Evolutionary conservation across 2,113 vertebrate genomes (phyloP).

Genomic region (Tragulus kanchil): DNA sequence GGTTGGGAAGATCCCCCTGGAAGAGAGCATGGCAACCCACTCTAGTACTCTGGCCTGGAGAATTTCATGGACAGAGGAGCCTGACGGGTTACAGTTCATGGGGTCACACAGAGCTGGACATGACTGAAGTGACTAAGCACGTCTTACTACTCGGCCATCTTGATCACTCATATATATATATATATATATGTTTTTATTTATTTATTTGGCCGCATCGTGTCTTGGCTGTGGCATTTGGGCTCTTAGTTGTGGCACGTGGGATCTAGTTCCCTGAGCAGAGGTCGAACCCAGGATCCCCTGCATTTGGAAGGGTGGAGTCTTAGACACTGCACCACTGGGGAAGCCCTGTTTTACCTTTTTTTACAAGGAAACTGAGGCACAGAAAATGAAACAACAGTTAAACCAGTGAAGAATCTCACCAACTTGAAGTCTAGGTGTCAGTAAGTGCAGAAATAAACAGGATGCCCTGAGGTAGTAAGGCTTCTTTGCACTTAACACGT

Average conservation of each 20-base stretch:
- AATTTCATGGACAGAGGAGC: too few relatives aligned
- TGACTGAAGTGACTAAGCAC: too few relatives aligned
- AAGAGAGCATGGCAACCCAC: too few relatives aligned
- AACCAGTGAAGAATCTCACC: background rate
- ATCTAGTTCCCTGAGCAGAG: background rate
- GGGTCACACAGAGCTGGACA: too few relatives aligned
- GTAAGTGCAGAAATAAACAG: background rate
- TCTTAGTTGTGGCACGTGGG: background rate
- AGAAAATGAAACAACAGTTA: background rate
- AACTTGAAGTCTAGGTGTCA: background rate
- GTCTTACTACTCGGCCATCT: background rate
- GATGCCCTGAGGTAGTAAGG: background rate
- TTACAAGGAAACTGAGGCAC: slow-evolving; percentile 7
- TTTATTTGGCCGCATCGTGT: background rate
- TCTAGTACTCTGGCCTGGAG: too few relatives aligned
- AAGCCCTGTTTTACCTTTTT: background rate
- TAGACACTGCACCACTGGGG: background rate
- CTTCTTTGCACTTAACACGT: slow-evolving; percentile 47
- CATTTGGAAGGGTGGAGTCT: background rate
- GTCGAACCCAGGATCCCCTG: background rate
- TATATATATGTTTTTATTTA: background rate
- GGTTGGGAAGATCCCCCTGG: too few relatives aligned
- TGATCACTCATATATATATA: background rate
- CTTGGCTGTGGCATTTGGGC: background rate
- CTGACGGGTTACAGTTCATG: too few relatives aligned